phyloP scores from a whole-genome alignment of 2,797 vertebrate species.

The Notolepis coatsorum region DNA sequence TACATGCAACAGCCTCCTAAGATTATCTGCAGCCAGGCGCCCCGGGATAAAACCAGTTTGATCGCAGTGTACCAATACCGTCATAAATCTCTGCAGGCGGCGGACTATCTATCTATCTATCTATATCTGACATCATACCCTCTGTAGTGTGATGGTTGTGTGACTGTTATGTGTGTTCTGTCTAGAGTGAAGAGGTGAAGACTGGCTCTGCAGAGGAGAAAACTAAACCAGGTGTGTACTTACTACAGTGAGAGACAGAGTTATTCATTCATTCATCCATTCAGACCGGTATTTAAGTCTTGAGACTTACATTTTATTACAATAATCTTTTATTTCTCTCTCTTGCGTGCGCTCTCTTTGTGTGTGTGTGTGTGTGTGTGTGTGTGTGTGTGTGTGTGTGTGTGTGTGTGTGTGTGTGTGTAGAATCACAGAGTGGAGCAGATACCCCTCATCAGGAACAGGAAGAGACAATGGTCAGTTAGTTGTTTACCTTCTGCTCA shows the following conservation, averaged over 20 bases:
- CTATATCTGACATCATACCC: background rate
- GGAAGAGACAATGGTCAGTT: slow-evolving; percentile 77
- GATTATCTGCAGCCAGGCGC: no score
- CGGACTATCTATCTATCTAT: no score
- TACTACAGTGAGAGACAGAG: no score
- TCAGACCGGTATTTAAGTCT: background rate
- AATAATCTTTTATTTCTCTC: background rate
- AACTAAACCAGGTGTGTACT: slow-evolving; percentile 52
- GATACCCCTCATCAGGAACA: slow-evolving; percentile 44
- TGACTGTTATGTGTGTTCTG: slow-evolving; percentile 13
- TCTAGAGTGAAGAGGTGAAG: slow-evolving; percentile 61
- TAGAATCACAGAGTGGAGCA: slow-evolving; percentile 55
- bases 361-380: background rate
- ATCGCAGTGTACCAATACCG: no score
- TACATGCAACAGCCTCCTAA: no score
- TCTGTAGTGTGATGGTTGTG: background rate
- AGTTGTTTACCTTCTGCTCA: background rate
- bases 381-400: slow-evolving; percentile 1
- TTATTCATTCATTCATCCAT: background rate
- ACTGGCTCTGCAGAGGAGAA: slow-evolving; percentile 42
- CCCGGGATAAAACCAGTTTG: no score
- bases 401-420: slow-evolving; percentile 22
- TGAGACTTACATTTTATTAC: background rate
- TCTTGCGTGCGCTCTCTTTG: background rate
- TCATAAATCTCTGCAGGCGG: no score